Evolutionary conservation across 2,888 invertebrate species (phyloP).

Genomic region (Luffia ferchaultella): DNA sequence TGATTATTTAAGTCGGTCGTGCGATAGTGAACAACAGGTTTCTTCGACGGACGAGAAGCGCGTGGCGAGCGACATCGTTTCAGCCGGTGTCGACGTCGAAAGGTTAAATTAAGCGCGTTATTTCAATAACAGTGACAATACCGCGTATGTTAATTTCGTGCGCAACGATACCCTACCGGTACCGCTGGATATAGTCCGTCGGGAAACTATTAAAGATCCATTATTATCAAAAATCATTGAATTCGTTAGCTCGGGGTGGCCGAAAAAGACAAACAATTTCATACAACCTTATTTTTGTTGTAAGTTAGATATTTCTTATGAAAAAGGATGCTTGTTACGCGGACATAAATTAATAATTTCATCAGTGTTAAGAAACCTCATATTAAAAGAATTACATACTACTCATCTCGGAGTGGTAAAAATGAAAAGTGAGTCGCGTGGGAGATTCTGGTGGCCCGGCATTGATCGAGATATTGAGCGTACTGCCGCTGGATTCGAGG

Average conservation of each 20-base stretch:
- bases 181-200: background rate
- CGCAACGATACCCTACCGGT: background rate
- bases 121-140: background rate
- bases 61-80: background rate
- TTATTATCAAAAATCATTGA: background rate
- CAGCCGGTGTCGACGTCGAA: background rate
- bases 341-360: constrained; percentile 4
- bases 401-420: constrained; percentile 9
- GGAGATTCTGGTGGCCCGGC: constrained; percentile 8
- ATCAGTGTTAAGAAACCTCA: background rate
- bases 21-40: no score
- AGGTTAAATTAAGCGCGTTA: no score
- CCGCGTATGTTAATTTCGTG: background rate
- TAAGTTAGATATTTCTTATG: background rate
- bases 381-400: constrained; percentile 7
- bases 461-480: background rate
- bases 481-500: constrained; percentile 3
- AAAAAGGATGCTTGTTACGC: constrained; percentile 4
- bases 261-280: background rate
- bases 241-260: background rate
- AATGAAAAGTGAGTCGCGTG: constrained; percentile 5
- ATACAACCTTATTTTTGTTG: constrained; percentile 3
- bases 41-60: no score
- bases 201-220: background rate
- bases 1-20: constrained; percentile 1